phyloP scores from a whole-genome alignment of 2,888 invertebrate species.

The Caenorhabditis macrosperma region DNA sequence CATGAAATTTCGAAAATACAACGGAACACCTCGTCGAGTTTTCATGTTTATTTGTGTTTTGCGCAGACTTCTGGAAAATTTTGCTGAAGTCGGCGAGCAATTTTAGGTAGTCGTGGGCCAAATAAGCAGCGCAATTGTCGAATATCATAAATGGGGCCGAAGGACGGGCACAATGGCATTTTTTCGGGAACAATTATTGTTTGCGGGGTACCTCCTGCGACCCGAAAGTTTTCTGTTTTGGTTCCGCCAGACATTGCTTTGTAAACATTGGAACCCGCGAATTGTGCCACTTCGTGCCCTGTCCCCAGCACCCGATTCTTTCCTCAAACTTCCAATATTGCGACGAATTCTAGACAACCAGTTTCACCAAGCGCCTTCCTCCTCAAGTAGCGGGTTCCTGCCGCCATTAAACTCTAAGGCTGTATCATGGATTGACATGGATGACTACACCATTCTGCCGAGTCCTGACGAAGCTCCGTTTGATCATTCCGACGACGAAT shows the following conservation, averaged over 20 bases:
- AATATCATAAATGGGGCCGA: conserved; percentile 56
- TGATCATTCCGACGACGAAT: conserved; percentile 60
- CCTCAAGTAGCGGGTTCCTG: conserved; percentile 58
- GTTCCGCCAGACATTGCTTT: conserved; percentile 27
- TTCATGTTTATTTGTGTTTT: conserved; percentile 39
- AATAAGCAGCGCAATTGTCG: conserved; percentile 54
- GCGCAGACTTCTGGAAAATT: conserved; percentile 30
- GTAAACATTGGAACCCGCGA: conserved; percentile 37
- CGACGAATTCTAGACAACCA: conserved; percentile 47
- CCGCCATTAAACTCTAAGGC: conserved; percentile 60
- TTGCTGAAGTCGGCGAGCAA: conserved; percentile 42
- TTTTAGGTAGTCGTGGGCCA: conserved; percentile 19
- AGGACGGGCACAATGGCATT: conserved; percentile 57
- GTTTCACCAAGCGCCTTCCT: conserved; percentile 50
- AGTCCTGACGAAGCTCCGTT: conserved; percentile 65
- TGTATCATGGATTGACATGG: conserved; percentile 69
- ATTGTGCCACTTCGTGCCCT: conserved; percentile 28
- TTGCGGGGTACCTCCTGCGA: conserved; percentile 43
- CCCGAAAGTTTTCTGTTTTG: conserved; percentile 43
- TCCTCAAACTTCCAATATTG: conserved; percentile 6
- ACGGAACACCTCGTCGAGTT: conserved; percentile 24
- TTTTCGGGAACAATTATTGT: conserved; percentile 54
- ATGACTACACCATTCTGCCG: conserved; percentile 65
- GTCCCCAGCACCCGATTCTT: background rate
- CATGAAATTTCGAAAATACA: conserved; percentile 13